Percentiles rank a stretch among this genome's conserved stretches.
Evolutionary conservation across 2,797 vertebrate genomes (phyloP).

Genomic region (Coregonus sp.): DNA sequence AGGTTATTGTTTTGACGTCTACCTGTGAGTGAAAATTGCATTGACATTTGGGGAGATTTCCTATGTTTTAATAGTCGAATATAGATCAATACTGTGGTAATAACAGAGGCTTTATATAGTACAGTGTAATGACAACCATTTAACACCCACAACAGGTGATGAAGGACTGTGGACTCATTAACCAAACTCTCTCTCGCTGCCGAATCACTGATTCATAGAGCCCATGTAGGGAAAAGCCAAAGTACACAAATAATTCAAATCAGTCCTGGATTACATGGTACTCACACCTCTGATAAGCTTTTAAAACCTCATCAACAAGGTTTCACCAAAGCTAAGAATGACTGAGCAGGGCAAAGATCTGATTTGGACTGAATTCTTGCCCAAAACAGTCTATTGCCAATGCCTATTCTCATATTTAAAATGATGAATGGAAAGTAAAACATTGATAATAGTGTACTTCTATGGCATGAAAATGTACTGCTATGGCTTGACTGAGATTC

Average conservation of each 20-base stretch:
- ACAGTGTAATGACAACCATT: background rate
- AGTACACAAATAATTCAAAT: no score
- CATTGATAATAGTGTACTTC: no score
- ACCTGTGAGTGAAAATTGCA: background rate
- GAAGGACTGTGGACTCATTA: background rate
- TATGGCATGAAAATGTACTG: background rate
- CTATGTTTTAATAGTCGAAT: background rate
- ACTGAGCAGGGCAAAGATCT: background rate
- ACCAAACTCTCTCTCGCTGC: background rate
- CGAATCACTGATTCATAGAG: background rate
- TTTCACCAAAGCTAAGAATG: background rate
- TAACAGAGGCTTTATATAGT: background rate
- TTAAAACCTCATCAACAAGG: no score
- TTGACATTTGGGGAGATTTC: constrained; percentile 1
- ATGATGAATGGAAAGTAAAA: background rate
- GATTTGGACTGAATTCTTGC: background rate
- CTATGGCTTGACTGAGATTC: background rate
- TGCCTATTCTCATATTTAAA: no score
- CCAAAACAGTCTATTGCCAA: background rate
- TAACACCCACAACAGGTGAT: background rate
- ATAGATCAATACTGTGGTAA: background rate
- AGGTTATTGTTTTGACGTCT: constrained; percentile 35
- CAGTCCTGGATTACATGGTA: background rate
- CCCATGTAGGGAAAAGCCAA: background rate
- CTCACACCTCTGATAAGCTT: background rate